Evolutionary conservation across 2,797 vertebrate genomes (phyloP), one percentile per base, ranked within the genome.

Genomic region (Smutsia gigantea): DNA sequence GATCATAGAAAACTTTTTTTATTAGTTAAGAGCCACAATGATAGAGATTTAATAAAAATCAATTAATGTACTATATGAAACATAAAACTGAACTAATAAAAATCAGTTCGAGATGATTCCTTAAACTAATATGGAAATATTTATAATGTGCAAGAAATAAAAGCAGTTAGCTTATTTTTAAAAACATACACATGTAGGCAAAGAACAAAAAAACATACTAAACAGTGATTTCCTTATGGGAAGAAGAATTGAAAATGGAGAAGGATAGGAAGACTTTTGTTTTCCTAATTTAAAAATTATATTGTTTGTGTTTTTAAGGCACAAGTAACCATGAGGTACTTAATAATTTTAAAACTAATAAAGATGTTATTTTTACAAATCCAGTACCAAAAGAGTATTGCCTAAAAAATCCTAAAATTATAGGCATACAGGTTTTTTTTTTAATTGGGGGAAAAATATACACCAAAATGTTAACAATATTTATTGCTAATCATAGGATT

Each of bases 111-210:
- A 79, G 34, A 51, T 74, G 17, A 63, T 46, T 68, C 23, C 37
- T 95, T 74, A 66, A 66, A 71, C 7, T 42, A 95, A 55, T 72
- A 55, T 72, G n/a, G n/a, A 57, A 93, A 37, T 79, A 59, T 66
- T 85, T 59, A 66, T 25, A 63, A 74, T n/a, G 18, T 57, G 0
- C 63, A 83, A 77, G 42, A 46, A 69, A 83, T 74, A 83, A 77
- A 84, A 88, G 53, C 15, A 93, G 14, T 66, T 83, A 63, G 61
- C 34, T 84, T 63, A 37, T 64, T 78, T 85, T 83, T 37, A 11
- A 7, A 74, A 81, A 69, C 34, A 37, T 27, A 51, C 39, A 84
- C 2, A 7, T 10, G 3, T 39, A 91, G 9, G 42, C 23, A 71
- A 93, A 75, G 82, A 46, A 29, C 27, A 69, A 75, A 83, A 55